Base-by-base conservation (phyloP, 2,113 vertebrate genomes). In the Trematocara zebra region DNA sequence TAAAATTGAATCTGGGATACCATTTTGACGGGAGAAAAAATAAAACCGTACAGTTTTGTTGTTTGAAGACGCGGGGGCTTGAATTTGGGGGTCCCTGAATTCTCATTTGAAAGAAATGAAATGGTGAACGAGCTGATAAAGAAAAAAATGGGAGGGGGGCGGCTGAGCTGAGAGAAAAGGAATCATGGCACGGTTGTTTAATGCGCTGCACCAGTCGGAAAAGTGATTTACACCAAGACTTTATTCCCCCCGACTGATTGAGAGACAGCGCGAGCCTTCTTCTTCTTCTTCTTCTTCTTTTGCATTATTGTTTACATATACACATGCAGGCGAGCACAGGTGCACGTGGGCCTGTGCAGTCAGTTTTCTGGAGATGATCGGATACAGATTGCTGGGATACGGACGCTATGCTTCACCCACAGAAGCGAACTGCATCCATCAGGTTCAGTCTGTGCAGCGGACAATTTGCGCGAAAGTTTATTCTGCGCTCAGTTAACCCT, bases 1-100 rank as follows among this genome's bases (percentile, higher is more conserved):
- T 99, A 96, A 99, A 99, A 99, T 99, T 99, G 97, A 97, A 99
- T 99, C 98, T 98, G 96, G 98, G 97, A 97, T 97, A 97, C 95
- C 96, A 98, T 98, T 98, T 80, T 97, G 97, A 98, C 97, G 96
- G 96, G 96, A 95, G 97, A 85, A 86, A 86, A 96, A 96, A 94
- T 95, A 96, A 97, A 97, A 88, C 96, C 96, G 96, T 95, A 82
- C 86, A 95, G 97, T 96, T 97, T 97, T 96, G 97, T 96, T 97
- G 97, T 98, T 98, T 97, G 96, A 97, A 96, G 96, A 96, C 96
- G 92, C 96, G 96, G 96, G 88, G 96, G 92, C 96, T 96, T 96
- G 96, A 98, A 97, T 98, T 98, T 98, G 96, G 98, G 97, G 97
- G 96, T 95, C 95, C 97, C 97, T 94, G 97, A 96, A 97, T 97